Evolutionary conservation across 2,113 vertebrate genomes (phyloP).

Genomic region (Oxyruncus cristatus): DNA sequence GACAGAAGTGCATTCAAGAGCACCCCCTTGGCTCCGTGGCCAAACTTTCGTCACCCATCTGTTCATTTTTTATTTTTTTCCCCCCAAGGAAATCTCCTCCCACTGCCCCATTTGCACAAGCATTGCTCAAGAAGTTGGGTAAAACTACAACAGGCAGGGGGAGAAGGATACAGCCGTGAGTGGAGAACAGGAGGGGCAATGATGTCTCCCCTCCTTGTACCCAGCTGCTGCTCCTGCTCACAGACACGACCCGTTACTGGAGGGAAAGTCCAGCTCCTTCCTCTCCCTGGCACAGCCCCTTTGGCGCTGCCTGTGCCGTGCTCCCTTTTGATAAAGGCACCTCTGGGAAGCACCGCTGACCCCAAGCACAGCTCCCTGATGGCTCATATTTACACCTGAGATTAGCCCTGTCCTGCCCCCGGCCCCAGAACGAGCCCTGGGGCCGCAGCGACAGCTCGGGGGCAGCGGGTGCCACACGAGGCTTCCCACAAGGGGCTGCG

Average conservation of each 20-base stretch:
- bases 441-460: not conserved
- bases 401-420: not conserved
- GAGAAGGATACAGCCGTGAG: not conserved
- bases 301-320: not conserved
- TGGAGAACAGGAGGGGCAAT: not conserved
- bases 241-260: not conserved
- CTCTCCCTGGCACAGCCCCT: not conserved
- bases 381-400: conserved; percentile 47
- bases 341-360: conserved; percentile 2
- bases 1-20: not conserved
- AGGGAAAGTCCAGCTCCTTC: not conserved
- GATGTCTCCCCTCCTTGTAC: not conserved
- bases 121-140: not conserved
- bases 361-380: not conserved
- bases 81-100: not conserved
- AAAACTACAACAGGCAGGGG: not conserved
- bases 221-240: not conserved
- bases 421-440: not conserved
- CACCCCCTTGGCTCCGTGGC: not conserved
- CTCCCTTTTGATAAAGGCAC: conserved; percentile 31
- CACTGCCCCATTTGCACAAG: not conserved
- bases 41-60: not conserved
- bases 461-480: not conserved
- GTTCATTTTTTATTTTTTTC: too few relatives aligned
- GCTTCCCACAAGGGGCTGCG: fast-evolving